phyloP scores from a whole-genome alignment of 2,113 vertebrate species.

The Origma solitaria region DNA sequence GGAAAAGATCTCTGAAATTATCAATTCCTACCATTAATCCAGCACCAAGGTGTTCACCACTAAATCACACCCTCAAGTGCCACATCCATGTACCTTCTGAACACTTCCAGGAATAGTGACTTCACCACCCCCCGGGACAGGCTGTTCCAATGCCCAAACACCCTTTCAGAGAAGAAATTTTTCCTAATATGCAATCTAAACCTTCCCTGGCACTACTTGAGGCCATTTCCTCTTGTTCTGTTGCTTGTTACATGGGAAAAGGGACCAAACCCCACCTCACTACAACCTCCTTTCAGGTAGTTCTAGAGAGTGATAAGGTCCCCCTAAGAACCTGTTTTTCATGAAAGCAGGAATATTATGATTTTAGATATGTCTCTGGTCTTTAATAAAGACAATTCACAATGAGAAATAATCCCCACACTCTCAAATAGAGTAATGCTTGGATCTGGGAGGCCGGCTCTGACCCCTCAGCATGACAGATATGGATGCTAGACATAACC shows the following conservation, averaged over 20 bases:
- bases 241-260: not conserved
- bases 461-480: not conserved
- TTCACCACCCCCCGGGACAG: not conserved
- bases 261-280: not conserved
- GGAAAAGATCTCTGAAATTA: not conserved
- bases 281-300: not conserved
- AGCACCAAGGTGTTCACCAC: rapidly evolving
- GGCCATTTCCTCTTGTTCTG: not conserved
- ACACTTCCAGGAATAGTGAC: not conserved
- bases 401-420: not conserved
- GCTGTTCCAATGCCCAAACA: not conserved
- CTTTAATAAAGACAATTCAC: not conserved
- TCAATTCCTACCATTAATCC: not conserved
- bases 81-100: not conserved
- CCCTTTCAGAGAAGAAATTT: not conserved
- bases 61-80: not conserved
- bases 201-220: not conserved
- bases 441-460: not conserved
- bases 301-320: not conserved
- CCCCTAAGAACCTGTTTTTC: not conserved
- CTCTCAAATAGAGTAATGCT: not conserved
- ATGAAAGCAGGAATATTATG: not conserved
- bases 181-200: not conserved
- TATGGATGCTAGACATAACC: rapidly evolving
- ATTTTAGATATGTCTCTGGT: not conserved